Base-by-base conservation (phyloP, 2,888 invertebrate genomes). In the Dolomedes plantarius region DNA sequence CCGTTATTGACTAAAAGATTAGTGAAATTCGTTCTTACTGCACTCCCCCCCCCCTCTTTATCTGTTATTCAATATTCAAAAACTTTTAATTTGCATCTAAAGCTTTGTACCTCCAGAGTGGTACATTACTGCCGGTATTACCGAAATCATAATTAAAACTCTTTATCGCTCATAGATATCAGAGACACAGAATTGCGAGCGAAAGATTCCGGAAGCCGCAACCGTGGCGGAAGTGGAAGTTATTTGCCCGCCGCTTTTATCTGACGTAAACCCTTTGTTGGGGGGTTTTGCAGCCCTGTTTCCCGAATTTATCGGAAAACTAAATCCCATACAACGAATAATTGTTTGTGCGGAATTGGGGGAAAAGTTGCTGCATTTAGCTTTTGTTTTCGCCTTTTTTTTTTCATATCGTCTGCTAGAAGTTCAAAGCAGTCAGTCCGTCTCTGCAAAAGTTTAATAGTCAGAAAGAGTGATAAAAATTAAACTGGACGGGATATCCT, bases 301-400 rank as follows among this genome's bases (percentile, higher is more conserved):
- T 46, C n/a, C 46, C 46, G n/a, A 46, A 46, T 6, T 46, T 46
- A 46, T 46, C 46, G 13, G 46, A 46, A 46, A 46, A 46, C 46
- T 46, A 46, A 46, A 46, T 46, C 46, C 46, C 16, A 46, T 16
- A n/a, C 46, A 46, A 46, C 46, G n/a, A 46, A 46, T 46, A n/a
- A 46, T 46, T 46, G 46, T 46, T 46, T 46, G 46, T 2, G 2
- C 2, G 46, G 46, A 9, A 46, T 46, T 46, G n/a, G 9, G 46
- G 16, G 9, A 16, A 46, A 46, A 46, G n/a, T 46, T 46, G 13
- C 46, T 9, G 46, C 9, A 46, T 46, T 46, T 46, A 9, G 9
- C 9, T 16, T 46, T 46, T 46, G n/a, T 46, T 46, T 46, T 36
- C 36, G 36, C 5, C 9, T 36, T 36, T 36, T 36, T 36, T 7